Evolutionary conservation across 2,888 invertebrate genomes (phyloP).

Genomic region (Xestia xanthographa): DNA sequence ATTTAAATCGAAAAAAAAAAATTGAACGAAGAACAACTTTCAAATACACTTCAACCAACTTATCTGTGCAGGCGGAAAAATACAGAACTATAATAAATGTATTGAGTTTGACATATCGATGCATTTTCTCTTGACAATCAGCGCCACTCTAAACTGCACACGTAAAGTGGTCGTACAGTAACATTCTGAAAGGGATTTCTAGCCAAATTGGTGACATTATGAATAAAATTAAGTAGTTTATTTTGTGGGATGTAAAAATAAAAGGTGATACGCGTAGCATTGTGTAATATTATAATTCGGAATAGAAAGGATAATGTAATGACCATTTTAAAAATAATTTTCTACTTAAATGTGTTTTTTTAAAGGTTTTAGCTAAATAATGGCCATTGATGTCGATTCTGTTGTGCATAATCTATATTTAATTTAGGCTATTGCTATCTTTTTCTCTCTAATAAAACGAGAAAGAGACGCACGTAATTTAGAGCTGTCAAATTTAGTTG

Average conservation of each 20-base stretch:
- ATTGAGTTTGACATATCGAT: too few relatives aligned
- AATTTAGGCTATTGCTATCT: too few relatives aligned
- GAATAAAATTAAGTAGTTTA: neutral
- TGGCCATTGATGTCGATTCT: too few relatives aligned
- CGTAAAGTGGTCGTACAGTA: neutral
- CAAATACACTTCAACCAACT: neutral
- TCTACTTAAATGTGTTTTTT: neutral
- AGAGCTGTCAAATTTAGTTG: too few relatives aligned
- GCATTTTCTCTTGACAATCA: too few relatives aligned
- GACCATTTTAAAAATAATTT: neutral
- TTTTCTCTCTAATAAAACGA: too few relatives aligned
- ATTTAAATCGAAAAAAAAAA: neutral
- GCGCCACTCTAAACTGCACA: too few relatives aligned
- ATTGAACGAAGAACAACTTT: neutral
- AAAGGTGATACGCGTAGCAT: neutral
- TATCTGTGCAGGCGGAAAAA: too few relatives aligned
- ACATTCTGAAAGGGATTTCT: neutral
- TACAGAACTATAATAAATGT: too few relatives aligned
- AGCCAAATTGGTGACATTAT: neutral
- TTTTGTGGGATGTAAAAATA: neutral
- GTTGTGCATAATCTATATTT: too few relatives aligned
- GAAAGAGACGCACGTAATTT: too few relatives aligned
- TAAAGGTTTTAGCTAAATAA: too few relatives aligned
- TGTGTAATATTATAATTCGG: neutral
- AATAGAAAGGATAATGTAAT: neutral